A percentile compares a stretch with the other conserved stretches of the same genome.
These are phyloP conservation scores for Dryadula phaetusa DNA, from an alignment of 2,888 invertebrate genomes.

Conservation along the genomic window DNA sequence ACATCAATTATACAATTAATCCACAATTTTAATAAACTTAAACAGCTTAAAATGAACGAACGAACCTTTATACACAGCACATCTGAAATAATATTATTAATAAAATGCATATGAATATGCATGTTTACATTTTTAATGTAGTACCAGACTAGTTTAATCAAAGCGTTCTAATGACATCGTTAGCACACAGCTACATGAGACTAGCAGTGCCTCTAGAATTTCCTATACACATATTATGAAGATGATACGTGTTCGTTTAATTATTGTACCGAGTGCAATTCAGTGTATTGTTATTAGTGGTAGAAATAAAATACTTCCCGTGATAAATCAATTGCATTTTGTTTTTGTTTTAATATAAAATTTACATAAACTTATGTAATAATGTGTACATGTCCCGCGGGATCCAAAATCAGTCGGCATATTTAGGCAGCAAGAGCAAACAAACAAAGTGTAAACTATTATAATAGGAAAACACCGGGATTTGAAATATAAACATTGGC, in stretches of 20 bases:
- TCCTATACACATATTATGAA: constrained; percentile 22
- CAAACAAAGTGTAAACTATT: constrained; percentile 1
- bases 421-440: neutral
- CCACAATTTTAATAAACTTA: no score
- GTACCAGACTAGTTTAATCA: constrained; percentile 26
- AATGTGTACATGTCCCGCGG: neutral
- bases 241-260: constrained; percentile 9
- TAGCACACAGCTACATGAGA: constrained; percentile 28
- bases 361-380: neutral
- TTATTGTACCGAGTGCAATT: constrained; percentile 10
- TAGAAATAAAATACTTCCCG: neutral
- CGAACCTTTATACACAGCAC: no score
- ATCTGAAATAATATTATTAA: no score
- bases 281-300: neutral
- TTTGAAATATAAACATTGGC: neutral
- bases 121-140: constrained; percentile 15
- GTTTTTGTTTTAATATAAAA: no score
- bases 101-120: neutral
- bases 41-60: no score
- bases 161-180: constrained; percentile 44
- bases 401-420: neutral
- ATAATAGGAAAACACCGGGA: constrained; percentile 5
- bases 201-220: constrained; percentile 17
- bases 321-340: neutral
- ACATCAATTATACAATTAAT: no score